phyloP scores from a whole-genome alignment of 2,888 invertebrate genomes.

The Stenurella melanura region DNA sequence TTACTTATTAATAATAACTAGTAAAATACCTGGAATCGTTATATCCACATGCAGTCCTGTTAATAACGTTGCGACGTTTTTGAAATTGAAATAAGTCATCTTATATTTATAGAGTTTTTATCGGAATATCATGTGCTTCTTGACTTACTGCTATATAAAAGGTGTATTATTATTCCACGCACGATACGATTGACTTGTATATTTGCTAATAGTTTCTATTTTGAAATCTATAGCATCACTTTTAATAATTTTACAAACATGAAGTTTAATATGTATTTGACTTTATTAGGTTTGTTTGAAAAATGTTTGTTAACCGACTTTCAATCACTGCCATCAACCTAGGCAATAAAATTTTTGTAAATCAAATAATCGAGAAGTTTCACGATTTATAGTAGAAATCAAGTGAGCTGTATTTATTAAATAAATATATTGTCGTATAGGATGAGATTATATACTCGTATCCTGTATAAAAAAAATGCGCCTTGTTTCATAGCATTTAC shows the following conservation, averaged over 20 bases:
- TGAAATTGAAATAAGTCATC: conserved; percentile 29
- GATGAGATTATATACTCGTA: not conserved
- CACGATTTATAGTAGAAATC: not conserved
- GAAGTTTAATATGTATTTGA: conserved; percentile 6
- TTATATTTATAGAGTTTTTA: conserved; percentile 30
- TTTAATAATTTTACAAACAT: conserved; percentile 1
- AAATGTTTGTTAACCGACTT: not conserved
- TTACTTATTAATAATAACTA: conserved; percentile 22
- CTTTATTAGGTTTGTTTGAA: not conserved
- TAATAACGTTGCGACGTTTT: conserved; percentile 14
- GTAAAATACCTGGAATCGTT: conserved; percentile 19
- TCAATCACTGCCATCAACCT: not conserved
- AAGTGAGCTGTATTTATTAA: not conserved
- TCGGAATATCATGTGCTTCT: conserved; percentile 7
- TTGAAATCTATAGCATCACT: conserved; percentile 20
- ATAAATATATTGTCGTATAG: not conserved
- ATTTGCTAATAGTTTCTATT: conserved; percentile 28
- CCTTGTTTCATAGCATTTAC: too few species aligned
- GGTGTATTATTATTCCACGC: conserved; percentile 13
- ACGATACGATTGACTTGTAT: conserved; percentile 9
- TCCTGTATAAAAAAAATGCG: not conserved
- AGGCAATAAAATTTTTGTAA: not conserved
- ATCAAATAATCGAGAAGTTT: not conserved
- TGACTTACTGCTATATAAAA: conserved; percentile 1
- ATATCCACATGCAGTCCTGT: not conserved